phyloP scores from a whole-genome alignment of 30 jellyfish, hydroid and myxozoan genomes.

The Aurelia sp. region DNA sequence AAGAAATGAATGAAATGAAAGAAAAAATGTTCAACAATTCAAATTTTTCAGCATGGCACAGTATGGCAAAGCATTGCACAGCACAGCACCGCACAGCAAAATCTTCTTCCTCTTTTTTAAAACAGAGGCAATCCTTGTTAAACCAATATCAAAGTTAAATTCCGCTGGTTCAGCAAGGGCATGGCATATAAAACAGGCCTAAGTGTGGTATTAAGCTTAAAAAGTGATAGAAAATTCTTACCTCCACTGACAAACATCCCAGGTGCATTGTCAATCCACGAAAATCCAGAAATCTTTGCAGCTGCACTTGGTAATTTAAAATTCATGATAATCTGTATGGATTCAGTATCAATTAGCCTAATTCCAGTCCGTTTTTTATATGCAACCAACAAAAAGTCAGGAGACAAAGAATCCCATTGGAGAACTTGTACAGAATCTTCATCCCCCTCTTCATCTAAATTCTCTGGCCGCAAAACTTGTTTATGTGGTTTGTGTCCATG shows the following conservation, averaged over 20 bases:
- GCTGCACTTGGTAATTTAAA: constrained; percentile 81
- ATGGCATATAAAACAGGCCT: no score
- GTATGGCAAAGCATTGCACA: no score
- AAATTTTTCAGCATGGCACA: no score
- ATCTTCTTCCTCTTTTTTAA: no score
- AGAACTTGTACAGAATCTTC: constrained; percentile 67
- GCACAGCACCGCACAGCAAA: no score
- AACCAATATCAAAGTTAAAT: no score
- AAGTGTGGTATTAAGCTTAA: no score
- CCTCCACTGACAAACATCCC: constrained; percentile 93
- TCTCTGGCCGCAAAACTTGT: constrained; percentile 60
- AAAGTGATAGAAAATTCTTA: neutral
- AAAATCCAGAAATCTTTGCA: constrained; percentile 69
- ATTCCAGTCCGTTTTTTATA: constrained; percentile 63
- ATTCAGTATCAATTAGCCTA: constrained; percentile 69
- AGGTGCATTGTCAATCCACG: constrained; percentile 82
- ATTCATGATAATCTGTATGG: constrained; percentile 46
- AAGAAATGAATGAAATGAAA: no score
- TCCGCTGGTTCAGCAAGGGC: no score
- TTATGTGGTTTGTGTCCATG: constrained; percentile 72
- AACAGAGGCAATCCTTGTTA: no score
- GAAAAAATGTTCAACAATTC: no score
- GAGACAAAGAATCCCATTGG: constrained; percentile 84
- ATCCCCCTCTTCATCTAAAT: constrained; percentile 42
- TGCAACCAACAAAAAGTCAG: constrained; percentile 67